Percentiles rank a stretch among this genome's conserved stretches.
Evolutionary conservation across 2,888 invertebrate species (phyloP).

Genomic region (Melieria omissa): DNA sequence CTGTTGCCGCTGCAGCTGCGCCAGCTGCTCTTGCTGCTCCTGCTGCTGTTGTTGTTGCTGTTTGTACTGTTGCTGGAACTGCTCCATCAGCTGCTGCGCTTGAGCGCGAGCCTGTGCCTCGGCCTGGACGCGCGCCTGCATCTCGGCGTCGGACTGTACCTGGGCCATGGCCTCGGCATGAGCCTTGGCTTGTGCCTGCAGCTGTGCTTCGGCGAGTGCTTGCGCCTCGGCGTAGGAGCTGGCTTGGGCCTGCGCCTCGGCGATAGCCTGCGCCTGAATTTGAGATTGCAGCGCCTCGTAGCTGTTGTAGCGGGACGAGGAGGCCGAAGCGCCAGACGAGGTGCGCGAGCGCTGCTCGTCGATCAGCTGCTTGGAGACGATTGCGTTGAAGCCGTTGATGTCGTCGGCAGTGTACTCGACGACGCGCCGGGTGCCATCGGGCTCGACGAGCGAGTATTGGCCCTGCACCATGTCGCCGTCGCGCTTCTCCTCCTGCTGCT

Average conservation of each 20-base stretch:
- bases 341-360: slow-evolving; percentile 49
- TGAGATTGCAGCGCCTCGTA: slow-evolving; percentile 58
- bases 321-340: slow-evolving; percentile 38
- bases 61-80: slow-evolving; percentile 62
- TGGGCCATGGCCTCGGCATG: slow-evolving; percentile 56
- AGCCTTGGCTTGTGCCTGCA: slow-evolving; percentile 57
- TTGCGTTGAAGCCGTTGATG: slow-evolving; percentile 68
- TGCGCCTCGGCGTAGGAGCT: slow-evolving; percentile 51
- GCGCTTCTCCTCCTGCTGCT: slow-evolving; percentile 69
- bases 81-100: slow-evolving; percentile 62
- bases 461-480: slow-evolving; percentile 69
- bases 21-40: slow-evolving; percentile 53
- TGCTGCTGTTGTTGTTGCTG: slow-evolving; percentile 56
- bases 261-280: slow-evolving; percentile 60
- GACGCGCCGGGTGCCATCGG: slow-evolving; percentile 68
- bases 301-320: slow-evolving; percentile 57
- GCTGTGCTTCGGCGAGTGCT: slow-evolving; percentile 50
- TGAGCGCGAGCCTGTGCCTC: slow-evolving; percentile 68
- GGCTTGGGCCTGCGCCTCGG: slow-evolving; percentile 58
- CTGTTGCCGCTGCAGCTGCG: slow-evolving; percentile 57
- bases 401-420: slow-evolving; percentile 69
- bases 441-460: slow-evolving; percentile 68
- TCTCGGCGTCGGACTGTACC: slow-evolving; percentile 67
- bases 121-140: slow-evolving; percentile 71
- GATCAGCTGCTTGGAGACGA: slow-evolving; percentile 66